Percentiles rank a stretch among this genome's conserved stretches.
phyloP scores from a whole-genome alignment of 2,797 vertebrate species.

The Dipus sagitta region DNA sequence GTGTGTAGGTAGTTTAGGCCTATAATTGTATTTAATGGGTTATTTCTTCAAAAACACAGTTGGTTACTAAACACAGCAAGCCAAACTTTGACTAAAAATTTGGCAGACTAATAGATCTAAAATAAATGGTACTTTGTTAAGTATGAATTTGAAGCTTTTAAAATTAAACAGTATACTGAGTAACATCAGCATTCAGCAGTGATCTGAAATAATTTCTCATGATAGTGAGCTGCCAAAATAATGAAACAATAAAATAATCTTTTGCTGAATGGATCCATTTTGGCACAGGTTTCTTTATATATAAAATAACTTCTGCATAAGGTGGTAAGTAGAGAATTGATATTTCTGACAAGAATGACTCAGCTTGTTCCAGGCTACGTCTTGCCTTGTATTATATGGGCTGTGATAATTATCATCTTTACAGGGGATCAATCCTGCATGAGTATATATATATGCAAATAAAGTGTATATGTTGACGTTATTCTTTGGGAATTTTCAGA shows the following conservation, averaged over 20 bases:
- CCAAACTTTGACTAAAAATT: conserved; percentile 51
- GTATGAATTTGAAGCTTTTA: conserved; percentile 13
- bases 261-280: conserved; percentile 65
- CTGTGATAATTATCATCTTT: not conserved
- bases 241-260: conserved; percentile 43
- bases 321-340: not conserved
- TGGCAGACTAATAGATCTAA: conserved; percentile 47
- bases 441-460: not conserved
- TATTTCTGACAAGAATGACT: not conserved
- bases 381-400: not conserved
- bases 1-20: conserved; percentile 43
- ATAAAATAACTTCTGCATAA: conserved; percentile 41
- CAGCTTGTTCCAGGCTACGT: not conserved
- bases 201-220: not conserved
- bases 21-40: conserved; percentile 69
- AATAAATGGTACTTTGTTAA: conserved; percentile 68
- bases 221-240: conserved; percentile 14
- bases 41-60: conserved; percentile 67
- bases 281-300: conserved; percentile 38
- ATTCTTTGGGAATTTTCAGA: not conserved
- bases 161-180: not conserved
- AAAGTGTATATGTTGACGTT: not conserved
- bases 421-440: not conserved
- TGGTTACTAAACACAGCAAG: conserved; percentile 61
- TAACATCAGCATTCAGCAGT: not conserved